Conservation (phyloP, 2,888 invertebrate species). For the Metacarcinus magister region DNA sequence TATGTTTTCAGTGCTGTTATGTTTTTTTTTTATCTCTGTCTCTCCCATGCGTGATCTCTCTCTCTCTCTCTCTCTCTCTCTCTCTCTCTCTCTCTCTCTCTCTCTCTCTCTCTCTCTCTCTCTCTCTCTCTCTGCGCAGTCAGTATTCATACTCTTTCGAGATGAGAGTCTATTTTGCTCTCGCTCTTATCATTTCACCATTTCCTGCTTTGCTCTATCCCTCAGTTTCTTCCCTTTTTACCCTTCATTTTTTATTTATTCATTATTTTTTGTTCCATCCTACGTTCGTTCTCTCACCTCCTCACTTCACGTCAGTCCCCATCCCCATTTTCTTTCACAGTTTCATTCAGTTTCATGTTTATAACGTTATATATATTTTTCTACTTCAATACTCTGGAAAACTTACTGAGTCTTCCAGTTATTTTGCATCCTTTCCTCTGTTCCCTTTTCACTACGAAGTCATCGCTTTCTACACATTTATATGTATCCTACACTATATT, state of each 20-base stretch:
- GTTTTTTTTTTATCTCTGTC: too few species aligned
- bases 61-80: constrained; percentile 53
- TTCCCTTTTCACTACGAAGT: neutral
- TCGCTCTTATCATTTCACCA: neutral
- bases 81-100: constrained; percentile 37
- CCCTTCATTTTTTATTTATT: neutral
- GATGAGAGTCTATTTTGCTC: constrained; percentile 4
- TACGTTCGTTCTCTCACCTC: neutral
- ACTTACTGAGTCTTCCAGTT: neutral
- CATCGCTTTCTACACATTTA: too few species aligned
- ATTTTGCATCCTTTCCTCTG: neutral
- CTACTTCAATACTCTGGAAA: neutral
- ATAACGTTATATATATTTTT: neutral
- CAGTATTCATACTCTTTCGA: neutral
- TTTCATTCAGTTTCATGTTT: neutral
- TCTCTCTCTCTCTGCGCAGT: neutral
- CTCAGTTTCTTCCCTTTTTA: neutral
- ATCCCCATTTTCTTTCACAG: neutral
- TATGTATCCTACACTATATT: neutral
- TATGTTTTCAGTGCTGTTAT: too few species aligned
- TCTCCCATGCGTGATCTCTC: neutral
- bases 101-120: constrained; percentile 6
- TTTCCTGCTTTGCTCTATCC: neutral
- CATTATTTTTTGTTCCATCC: too few species aligned
- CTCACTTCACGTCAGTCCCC: neutral